Evolutionary conservation across 1,140 invertebrate genomes (phyloP).

Genomic region (Drosophila quadrilineata): DNA sequence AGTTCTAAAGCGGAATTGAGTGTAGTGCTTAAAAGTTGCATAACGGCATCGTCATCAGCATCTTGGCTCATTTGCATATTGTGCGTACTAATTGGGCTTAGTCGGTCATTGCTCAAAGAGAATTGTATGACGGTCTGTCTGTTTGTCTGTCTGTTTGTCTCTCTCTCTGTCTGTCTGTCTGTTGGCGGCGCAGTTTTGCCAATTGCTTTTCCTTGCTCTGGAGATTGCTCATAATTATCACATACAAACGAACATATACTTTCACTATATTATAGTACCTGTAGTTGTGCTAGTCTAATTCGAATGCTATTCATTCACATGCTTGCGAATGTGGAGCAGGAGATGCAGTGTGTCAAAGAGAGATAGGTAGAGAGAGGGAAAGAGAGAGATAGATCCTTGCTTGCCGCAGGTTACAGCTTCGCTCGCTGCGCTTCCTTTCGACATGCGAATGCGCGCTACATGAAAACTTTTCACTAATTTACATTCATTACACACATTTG

Average conservation of each 20-base stretch:
- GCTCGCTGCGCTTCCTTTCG: slow-evolving; percentile 35
- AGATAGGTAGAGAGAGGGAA: too few relatives aligned
- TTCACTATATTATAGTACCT: slow-evolving; percentile 34
- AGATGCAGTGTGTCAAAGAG: too few relatives aligned
- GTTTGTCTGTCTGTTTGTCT: too few relatives aligned
- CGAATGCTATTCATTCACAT: slow-evolving; percentile 69
- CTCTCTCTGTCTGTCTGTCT: too few relatives aligned
- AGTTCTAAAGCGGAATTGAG: slow-evolving; percentile 65
- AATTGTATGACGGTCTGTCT: too few relatives aligned
- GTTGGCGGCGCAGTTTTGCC: slow-evolving; percentile 8
- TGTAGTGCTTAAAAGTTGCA: slow-evolving; percentile 51
- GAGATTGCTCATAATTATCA: slow-evolving; percentile 58
- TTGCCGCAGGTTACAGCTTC: slow-evolving; percentile 70
- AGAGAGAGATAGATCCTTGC: slow-evolving; percentile 49
- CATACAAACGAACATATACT: slow-evolving; percentile 19
- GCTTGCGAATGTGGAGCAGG: too few relatives aligned
- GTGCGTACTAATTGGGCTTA: slow-evolving; percentile 60
- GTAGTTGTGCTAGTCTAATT: slow-evolving; percentile 59
- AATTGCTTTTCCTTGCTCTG: background rate
- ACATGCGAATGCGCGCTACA: slow-evolving; percentile 35
- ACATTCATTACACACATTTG: slow-evolving; percentile 79
- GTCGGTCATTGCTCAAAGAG: slow-evolving; percentile 58
- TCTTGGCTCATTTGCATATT: slow-evolving; percentile 58
- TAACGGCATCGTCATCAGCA: too few relatives aligned
- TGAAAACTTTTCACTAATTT: slow-evolving; percentile 76